phyloP scores from a whole-genome alignment of 1,140 invertebrate genomes.

The Drosophila orosa region DNA sequence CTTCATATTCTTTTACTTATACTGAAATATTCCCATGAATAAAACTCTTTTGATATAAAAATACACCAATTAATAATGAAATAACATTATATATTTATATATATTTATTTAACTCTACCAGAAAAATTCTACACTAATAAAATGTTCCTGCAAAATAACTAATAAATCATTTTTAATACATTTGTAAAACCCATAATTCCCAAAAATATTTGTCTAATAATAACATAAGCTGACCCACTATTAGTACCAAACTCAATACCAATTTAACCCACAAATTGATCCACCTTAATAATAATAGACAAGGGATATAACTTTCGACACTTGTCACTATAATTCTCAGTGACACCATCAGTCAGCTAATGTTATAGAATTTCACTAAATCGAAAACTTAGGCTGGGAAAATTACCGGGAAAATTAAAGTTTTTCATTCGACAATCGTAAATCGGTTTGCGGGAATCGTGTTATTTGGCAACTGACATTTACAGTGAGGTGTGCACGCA shows the following conservation, averaged over 20 bases:
- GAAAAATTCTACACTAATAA: no score
- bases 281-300: neutral
- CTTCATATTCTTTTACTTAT: no score
- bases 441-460: constrained; percentile 29
- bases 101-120: neutral
- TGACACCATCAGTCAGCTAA: constrained; percentile 5
- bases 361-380: constrained; percentile 9
- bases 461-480: constrained; percentile 50
- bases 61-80: neutral
- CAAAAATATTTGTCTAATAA: neutral
- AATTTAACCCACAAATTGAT: neutral
- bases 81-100: neutral
- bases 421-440: constrained; percentile 37
- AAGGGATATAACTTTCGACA: neutral
- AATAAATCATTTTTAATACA: neutral
- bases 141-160: no score
- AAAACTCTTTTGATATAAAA: no score
- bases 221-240: neutral
- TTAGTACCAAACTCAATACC: neutral
- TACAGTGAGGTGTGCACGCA: constrained; percentile 35
- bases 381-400: constrained; percentile 3
- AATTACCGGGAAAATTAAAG: constrained; percentile 28
- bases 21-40: no score
- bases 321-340: constrained; percentile 5
- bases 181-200: neutral